Conservation (phyloP, 2,888 invertebrate species). For the Agriotes lineatus region DNA sequence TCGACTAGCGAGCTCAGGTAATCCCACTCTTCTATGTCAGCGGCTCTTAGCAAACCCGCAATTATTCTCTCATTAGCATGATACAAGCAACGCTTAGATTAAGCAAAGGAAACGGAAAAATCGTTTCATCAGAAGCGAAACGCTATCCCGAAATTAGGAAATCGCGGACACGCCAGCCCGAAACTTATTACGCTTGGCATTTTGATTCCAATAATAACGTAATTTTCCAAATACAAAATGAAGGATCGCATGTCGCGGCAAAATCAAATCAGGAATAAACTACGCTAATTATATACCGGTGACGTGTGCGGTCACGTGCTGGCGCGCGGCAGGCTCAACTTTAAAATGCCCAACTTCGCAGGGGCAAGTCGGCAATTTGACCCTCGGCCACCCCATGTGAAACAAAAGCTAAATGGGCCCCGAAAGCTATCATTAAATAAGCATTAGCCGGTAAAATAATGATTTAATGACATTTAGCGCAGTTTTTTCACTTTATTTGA, state of each 20-base stretch:
- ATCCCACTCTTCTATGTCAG: slow-evolving; percentile 50
- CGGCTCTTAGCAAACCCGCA: slow-evolving; percentile 11
- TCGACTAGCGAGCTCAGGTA: slow-evolving; percentile 95
- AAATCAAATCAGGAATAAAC: slow-evolving; percentile 61
- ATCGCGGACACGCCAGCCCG: slow-evolving; percentile 47
- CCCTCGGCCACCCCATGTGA: slow-evolving; percentile 53
- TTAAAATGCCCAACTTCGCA: slow-evolving; percentile 22
- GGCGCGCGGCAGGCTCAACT: slow-evolving; percentile 29
- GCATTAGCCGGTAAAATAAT: slow-evolving; percentile 58
- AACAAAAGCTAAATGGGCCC: slow-evolving; percentile 60
- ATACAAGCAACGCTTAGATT: slow-evolving; percentile 29
- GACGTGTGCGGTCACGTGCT: slow-evolving; percentile 57
- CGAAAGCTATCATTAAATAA: slow-evolving; percentile 61
- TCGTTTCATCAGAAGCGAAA: slow-evolving; percentile 39
- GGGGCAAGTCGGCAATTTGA: slow-evolving; percentile 15
- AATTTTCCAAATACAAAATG: slow-evolving; percentile 44
- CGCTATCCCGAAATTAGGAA: slow-evolving; percentile 43
- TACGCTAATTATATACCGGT: slow-evolving; percentile 52
- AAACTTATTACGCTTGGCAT: slow-evolving; percentile 44
- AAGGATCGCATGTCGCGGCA: slow-evolving; percentile 60
- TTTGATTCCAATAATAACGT: slow-evolving; percentile 43
- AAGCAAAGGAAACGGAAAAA: slow-evolving; percentile 37
- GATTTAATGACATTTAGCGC: slow-evolving; percentile 51
- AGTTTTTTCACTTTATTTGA: slow-evolving; percentile 44
- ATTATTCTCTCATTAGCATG: slow-evolving; percentile 39